These are phyloP conservation scores for Ramphastos sulfuratus DNA, from an alignment of 2,113 vertebrate species.

Conservation along the genomic window DNA sequence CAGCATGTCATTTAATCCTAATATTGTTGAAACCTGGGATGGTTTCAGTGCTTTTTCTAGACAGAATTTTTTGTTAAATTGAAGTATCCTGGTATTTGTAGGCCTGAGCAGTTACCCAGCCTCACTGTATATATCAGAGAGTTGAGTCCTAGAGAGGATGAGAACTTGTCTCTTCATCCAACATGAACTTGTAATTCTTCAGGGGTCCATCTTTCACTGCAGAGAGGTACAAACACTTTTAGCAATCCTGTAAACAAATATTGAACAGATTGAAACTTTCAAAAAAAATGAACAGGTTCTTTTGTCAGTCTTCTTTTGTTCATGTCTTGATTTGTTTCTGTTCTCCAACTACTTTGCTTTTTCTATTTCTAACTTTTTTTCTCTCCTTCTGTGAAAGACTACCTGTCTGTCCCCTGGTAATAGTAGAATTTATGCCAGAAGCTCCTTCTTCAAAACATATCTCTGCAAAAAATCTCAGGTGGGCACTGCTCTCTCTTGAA, in stretches of 20 bases:
- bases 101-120: neutral
- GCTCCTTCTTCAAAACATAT: constrained; percentile 28
- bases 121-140: neutral
- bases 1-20: neutral
- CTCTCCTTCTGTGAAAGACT: constrained; percentile 3
- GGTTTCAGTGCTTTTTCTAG: neutral
- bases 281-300: neutral
- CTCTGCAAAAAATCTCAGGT: constrained; percentile 35
- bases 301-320: neutral
- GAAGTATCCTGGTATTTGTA: neutral
- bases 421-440: constrained; percentile 35
- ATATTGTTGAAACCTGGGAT: neutral
- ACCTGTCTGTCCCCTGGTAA: constrained; percentile 8
- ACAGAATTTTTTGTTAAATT: neutral
- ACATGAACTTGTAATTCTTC: neutral
- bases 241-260: neutral
- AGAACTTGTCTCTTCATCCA: neutral
- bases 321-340: neutral
- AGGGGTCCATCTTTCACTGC: neutral
- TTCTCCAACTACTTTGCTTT: constrained; percentile 8
- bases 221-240: neutral
- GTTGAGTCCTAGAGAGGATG: neutral
- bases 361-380: neutral
- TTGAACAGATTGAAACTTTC: neutral
- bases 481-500: constrained; percentile 8